Conservation (phyloP, 2,113 vertebrate genomes). For the Castor canadensis region DNA sequence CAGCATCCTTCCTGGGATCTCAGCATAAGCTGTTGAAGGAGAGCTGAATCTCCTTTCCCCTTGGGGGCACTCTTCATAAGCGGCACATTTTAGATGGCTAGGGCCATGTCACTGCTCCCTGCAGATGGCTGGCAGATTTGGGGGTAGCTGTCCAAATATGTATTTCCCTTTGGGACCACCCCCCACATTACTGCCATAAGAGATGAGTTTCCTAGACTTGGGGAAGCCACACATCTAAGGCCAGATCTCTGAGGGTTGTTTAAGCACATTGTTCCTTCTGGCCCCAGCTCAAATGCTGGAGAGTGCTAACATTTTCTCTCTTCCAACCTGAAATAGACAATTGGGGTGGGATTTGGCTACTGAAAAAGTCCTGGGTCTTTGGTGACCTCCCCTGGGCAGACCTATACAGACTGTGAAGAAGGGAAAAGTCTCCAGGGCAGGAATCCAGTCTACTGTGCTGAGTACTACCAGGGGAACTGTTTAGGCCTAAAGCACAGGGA, state of each 20-base stretch:
- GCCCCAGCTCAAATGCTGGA: neutral
- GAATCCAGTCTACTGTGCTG: neutral
- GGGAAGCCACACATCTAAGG: neutral
- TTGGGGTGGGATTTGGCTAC: constrained; percentile 28
- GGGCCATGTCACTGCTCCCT: neutral
- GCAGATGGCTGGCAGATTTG: neutral
- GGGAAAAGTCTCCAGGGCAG: neutral
- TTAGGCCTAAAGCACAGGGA: constrained; percentile 39
- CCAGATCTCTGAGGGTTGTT: neutral
- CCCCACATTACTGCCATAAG: neutral
- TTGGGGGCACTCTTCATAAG: neutral
- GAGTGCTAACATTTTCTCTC: neutral
- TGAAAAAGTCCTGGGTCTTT: constrained; percentile 53
- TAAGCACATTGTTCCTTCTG: neutral
- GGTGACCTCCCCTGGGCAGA: constrained; percentile 12
- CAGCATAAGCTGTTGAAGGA: neutral
- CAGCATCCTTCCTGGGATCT: constrained; percentile 3
- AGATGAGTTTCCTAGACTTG: neutral
- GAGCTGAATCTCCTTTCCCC: neutral
- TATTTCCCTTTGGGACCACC: constrained; percentile 35
- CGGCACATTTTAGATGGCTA: neutral
- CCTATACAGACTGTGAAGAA: neutral
- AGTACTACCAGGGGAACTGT: neutral
- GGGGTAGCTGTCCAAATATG: neutral
- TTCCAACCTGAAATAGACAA: neutral